These are phyloP conservation scores for Chelonus formosanus DNA, from an alignment of 2,888 invertebrate species.

Conservation along the genomic window DNA sequence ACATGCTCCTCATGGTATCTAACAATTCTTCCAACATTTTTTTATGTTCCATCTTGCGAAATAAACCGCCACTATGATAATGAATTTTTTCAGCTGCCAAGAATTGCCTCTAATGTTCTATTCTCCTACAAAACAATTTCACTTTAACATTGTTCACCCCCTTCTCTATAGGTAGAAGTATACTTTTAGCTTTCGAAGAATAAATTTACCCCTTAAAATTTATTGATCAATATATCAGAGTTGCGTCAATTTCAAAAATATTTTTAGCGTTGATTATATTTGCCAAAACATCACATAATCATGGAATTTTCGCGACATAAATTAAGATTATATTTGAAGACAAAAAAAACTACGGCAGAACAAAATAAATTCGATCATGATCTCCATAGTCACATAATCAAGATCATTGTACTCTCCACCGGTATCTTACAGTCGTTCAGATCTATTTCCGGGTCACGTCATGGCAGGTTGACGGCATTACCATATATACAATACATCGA, in stretches of 20 bases:
- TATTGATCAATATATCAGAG: too few species aligned
- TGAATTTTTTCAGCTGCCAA: not conserved
- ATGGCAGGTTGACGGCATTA: slow-evolving; percentile 56
- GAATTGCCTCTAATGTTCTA: too few species aligned
- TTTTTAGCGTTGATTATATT: too few species aligned
- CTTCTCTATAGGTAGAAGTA: too few species aligned
- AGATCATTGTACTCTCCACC: slow-evolving; percentile 52
- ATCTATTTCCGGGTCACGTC: slow-evolving; percentile 59
- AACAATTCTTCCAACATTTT: slow-evolving; percentile 13
- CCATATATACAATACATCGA: slow-evolving; percentile 29
- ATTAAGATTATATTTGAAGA: too few species aligned
- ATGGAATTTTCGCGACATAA: too few species aligned
- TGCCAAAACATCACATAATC: too few species aligned
- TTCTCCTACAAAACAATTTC: too few species aligned
- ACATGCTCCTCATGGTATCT: slow-evolving; percentile 32
- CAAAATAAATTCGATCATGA: slow-evolving; percentile 53
- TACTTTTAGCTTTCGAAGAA: too few species aligned
- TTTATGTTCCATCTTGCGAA: not conserved
- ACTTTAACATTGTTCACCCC: too few species aligned
- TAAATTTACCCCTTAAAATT: too few species aligned
- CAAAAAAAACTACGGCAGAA: slow-evolving; percentile 9
- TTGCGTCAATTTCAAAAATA: too few species aligned
- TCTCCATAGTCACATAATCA: slow-evolving; percentile 48
- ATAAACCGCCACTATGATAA: not conserved
- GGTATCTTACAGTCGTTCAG: slow-evolving; percentile 31